These are phyloP conservation scores for Ridgeia piscesae DNA, from an alignment of 1,140 invertebrate genomes.

Conservation along the genomic window DNA sequence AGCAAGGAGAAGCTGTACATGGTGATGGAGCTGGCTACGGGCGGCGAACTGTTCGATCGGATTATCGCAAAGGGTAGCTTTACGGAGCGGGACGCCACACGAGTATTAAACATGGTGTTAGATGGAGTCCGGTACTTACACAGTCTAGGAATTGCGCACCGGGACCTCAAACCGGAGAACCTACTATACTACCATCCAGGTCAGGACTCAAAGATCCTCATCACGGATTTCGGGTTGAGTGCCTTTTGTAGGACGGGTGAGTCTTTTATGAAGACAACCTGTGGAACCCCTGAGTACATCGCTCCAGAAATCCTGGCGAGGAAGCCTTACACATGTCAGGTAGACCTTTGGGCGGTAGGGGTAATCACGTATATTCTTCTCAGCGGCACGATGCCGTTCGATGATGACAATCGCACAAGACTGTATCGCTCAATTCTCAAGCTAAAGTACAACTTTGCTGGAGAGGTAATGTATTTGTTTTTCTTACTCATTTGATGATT, in stretches of 20 bases:
- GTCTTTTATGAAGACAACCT: conserved; percentile 79
- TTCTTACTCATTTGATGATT: neutral
- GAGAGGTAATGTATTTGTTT: conserved; percentile 51
- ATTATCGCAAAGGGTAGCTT: conserved; percentile 92
- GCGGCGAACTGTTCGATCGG: conserved; percentile 96
- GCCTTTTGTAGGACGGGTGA: conserved; percentile 78
- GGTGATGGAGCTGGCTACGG: conserved; percentile 91
- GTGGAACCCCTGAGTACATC: conserved; percentile 97
- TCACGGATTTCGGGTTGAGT: conserved; percentile 94
- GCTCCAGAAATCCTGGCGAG: conserved; percentile 96
- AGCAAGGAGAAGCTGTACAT: conserved; percentile 87
- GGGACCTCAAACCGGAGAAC: conserved; percentile 98
- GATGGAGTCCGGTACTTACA: conserved; percentile 94
- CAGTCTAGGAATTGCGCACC: conserved; percentile 89
- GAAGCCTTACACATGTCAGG: conserved; percentile 78
- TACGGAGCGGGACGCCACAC: conserved; percentile 85
- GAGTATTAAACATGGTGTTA: conserved; percentile 85
- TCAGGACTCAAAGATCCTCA: conserved; percentile 75
- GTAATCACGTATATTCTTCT: conserved; percentile 95
- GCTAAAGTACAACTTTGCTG: conserved; percentile 62
- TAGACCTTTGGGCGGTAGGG: conserved; percentile 97
- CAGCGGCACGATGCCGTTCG: conserved; percentile 76
- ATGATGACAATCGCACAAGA: conserved; percentile 61
- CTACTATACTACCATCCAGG: conserved; percentile 73
- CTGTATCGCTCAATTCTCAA: conserved; percentile 63